phyloP scores from a whole-genome alignment of 2,888 invertebrate species.

The Machimus atricapillus region DNA sequence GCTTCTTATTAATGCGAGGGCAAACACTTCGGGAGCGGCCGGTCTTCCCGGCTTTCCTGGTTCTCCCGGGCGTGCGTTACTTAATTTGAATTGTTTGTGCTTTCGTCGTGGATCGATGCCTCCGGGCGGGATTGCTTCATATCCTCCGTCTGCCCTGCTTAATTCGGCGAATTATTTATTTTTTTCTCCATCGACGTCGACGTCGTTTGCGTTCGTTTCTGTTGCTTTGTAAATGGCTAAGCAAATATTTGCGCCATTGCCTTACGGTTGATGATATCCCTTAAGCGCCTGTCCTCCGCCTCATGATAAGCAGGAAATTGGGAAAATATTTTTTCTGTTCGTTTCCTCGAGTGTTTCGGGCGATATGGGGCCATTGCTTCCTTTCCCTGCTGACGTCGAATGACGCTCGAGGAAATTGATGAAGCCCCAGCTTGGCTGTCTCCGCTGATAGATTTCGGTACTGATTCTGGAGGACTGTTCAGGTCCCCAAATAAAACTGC shows the following conservation, averaged over 20 bases:
- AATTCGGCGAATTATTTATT: background rate
- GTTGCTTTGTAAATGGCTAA: constrained; percentile 14
- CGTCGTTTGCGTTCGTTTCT: background rate
- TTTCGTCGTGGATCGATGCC: background rate
- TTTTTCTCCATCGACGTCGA: background rate
- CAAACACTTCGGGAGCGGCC: background rate
- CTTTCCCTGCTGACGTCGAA: background rate
- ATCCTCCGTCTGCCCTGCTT: constrained; percentile 8
- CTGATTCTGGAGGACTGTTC: background rate
- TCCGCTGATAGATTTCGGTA: background rate
- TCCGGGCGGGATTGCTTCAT: background rate
- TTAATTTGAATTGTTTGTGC: background rate
- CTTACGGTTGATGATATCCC: constrained; percentile 8
- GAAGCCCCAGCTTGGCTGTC: background rate
- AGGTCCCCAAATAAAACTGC: background rate
- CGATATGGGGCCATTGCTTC: constrained; percentile 2
- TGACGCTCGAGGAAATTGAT: background rate
- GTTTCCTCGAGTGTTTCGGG: constrained; percentile 1
- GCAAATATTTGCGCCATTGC: constrained; percentile 15
- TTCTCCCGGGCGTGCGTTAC: background rate
- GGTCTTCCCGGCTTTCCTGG: background rate
- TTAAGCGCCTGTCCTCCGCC: background rate
- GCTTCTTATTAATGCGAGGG: constrained; percentile 19
- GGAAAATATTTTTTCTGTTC: constrained; percentile 3
- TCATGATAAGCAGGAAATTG: constrained; percentile 4